Evolutionary conservation across 2,797 vertebrate genomes (phyloP).

Genomic region (Helostoma temminkii): DNA sequence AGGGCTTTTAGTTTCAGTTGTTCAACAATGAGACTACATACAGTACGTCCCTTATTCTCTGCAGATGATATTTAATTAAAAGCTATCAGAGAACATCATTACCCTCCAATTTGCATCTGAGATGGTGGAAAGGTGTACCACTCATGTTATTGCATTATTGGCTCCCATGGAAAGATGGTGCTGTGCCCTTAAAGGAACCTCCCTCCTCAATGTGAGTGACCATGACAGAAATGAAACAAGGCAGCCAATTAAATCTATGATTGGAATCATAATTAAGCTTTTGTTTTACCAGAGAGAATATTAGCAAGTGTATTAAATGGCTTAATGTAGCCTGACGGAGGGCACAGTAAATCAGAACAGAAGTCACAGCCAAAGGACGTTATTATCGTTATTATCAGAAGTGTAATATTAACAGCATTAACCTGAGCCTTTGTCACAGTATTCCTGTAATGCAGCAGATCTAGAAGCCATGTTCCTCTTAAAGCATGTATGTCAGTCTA

Average conservation of each 20-base stretch:
- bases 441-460: not conserved
- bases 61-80: conserved; percentile 54
- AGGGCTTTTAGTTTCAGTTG: not conserved
- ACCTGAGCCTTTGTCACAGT: not conserved
- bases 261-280: conserved; percentile 53
- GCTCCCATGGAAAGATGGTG: conserved; percentile 24
- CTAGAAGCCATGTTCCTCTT: not conserved
- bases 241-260: conserved; percentile 46
- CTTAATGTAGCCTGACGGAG: conserved; percentile 57
- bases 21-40: conserved; percentile 2
- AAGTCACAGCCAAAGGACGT: conserved; percentile 4
- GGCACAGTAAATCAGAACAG: conserved; percentile 41
- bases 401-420: conserved; percentile 16
- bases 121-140: conserved; percentile 34
- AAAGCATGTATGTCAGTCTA: not conserved
- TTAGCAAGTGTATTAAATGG: conserved; percentile 49
- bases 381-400: conserved; percentile 33
- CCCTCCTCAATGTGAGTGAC: conserved; percentile 15
- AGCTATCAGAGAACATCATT: conserved; percentile 46
- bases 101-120: conserved; percentile 48
- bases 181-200: conserved; percentile 55
- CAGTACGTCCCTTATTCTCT: conserved; percentile 8
- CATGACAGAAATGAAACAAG: conserved; percentile 30
- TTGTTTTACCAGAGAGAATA: conserved; percentile 43
- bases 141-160: conserved; percentile 45